These are phyloP conservation scores for Micrastur ruficollis DNA, from an alignment of 2,797 vertebrate genomes.

Conservation along the genomic window DNA sequence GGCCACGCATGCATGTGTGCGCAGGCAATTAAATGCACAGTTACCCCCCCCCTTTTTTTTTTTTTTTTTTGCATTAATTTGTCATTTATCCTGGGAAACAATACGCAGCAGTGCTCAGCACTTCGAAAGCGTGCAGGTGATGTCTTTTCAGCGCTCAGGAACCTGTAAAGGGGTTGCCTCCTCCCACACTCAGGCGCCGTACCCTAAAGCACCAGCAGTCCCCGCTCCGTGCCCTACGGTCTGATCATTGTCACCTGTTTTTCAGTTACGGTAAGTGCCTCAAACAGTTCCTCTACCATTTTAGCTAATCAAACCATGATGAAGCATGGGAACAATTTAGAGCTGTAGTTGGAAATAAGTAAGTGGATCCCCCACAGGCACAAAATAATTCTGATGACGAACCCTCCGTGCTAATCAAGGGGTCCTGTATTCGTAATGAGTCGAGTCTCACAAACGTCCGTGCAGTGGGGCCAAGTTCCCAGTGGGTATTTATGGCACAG, in stretches of 20 bases:
- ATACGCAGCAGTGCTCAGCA: not conserved
- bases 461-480: not conserved
- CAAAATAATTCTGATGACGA: not conserved
- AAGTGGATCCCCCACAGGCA: conserved; percentile 58
- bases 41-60: accelerated
- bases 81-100: not conserved
- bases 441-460: not conserved
- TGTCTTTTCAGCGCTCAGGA: not conserved
- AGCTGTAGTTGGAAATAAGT: conserved; percentile 45
- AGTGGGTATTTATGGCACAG: not conserved
- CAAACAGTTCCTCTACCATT: conserved; percentile 18
- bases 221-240: not conserved
- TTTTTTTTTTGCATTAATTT: not conserved
- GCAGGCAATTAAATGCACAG: not conserved
- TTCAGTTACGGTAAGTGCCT: not conserved
- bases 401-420: conserved; percentile 40
- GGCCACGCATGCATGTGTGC: accelerated
- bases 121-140: not conserved
- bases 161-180: not conserved
- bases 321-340: conserved; percentile 70
- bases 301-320: conserved; percentile 58
- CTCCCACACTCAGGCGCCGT: not conserved
- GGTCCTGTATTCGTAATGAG: not conserved
- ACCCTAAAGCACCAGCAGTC: not conserved
- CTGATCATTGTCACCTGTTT: conserved; percentile 27